Base-by-base conservation (phyloP, 1,140 invertebrate genomes). In the Apocrypta bakeri region DNA sequence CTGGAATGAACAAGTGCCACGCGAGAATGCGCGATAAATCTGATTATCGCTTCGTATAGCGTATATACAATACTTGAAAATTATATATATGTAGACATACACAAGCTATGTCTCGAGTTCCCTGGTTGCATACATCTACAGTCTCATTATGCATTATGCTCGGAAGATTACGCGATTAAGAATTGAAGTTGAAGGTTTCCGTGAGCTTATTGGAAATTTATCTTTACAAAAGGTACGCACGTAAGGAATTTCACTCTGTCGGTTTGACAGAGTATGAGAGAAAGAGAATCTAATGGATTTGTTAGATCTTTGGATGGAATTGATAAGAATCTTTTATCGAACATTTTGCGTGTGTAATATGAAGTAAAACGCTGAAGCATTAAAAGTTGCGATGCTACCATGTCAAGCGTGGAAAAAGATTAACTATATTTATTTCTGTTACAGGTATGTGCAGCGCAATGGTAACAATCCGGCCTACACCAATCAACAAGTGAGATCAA, bases 31-130 rank as follows among this genome's bases (percentile, higher is more conserved):
- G 77, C 56, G 42, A 33, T 63, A 48, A 81, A 48, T 64, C 37
- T 81, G 27, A 81, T 74, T 81, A 81, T 74, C 63, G 63, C 27
- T 66, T 66, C 27, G 27, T 66, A 25, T 25, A 24, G 25, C 25
- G 63, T 17, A 12, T 27, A 12, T 14, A 6, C 4, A 6, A 21
- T n/a, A n/a, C n/a, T n/a, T n/a, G n/a, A n/a, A n/a, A 7, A 6
- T 7, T 56, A 17, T 42, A 14, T 14, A 42, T 1, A 42, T 42
- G 14, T 42, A 42, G 9, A 42, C 14, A 9, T 42, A 42, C 8
- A 42, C 14, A 48, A 4, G 42, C 12, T 48, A 12, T 17, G 14
- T 48, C 42, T 48, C 42, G 12, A 48, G 42, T 48, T 48, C 17
- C 14, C 3, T 17, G 12, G 0, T 48, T n/a, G n/a, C n/a, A n/a